Evolutionary conservation across 2,888 invertebrate genomes (phyloP).

Genomic region (Odontocerum albicorne): DNA sequence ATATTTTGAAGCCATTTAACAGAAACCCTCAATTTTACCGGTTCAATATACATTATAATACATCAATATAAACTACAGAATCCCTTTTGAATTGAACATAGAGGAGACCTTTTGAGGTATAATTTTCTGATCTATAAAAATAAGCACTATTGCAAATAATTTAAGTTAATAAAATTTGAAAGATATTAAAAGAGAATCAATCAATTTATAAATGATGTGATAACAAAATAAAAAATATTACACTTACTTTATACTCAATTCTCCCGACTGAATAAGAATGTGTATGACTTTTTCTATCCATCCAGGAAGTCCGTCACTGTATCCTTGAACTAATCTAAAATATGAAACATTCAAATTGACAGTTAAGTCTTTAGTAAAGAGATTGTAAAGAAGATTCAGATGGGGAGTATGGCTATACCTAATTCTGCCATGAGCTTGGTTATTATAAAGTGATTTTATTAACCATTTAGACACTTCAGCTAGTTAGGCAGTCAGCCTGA

Average conservation of each 20-base stretch:
- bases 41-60: no score
- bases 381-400: no score
- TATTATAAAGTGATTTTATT: no score
- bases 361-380: neutral
- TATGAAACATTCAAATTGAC: conserved; percentile 2
- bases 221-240: conserved; percentile 28
- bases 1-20: no score
- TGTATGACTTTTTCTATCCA: conserved; percentile 68
- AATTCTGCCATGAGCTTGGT: no score
- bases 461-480: no score
- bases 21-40: no score
- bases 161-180: neutral
- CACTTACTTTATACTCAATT: conserved; percentile 50
- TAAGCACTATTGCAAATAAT: neutral
- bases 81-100: no score
- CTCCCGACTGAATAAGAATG: conserved; percentile 59
- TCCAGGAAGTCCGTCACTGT: conserved; percentile 64
- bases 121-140: neutral
- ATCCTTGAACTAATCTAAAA: conserved; percentile 56
- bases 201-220: neutral
- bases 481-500: no score
- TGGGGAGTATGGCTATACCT: no score
- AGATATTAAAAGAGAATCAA: neutral
- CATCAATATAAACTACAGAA: no score
- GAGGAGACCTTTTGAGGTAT: no score